Percentiles rank a stretch among this genome's conserved stretches.
Evolutionary conservation across 2,797 vertebrate genomes (phyloP).

Genomic region (Botia almorhae): DNA sequence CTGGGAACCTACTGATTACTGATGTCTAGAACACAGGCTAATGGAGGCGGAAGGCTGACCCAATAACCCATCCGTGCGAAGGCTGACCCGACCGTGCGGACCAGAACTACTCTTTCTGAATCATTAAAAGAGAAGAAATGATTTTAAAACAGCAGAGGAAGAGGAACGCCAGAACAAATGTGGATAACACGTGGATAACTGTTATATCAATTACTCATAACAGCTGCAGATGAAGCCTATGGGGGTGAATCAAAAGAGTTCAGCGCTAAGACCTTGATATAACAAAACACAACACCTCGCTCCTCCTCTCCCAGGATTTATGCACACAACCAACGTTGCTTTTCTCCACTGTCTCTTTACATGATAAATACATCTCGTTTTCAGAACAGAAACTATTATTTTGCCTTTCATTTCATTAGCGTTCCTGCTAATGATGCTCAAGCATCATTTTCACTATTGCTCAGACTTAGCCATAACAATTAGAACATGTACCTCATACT

Average conservation of each 20-base stretch:
- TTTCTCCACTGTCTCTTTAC: slow-evolving; percentile 4
- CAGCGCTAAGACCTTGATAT: not conserved
- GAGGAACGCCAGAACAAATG: not conserved
- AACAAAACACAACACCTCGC: not conserved
- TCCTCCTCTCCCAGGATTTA: not conserved
- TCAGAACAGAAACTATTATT: not conserved
- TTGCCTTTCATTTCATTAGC: not conserved
- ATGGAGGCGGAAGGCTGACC: not conserved
- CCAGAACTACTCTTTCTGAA: not conserved
- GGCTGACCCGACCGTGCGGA: not conserved
- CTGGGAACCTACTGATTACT: not conserved
- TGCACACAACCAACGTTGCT: not conserved
- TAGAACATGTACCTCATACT: too few species aligned
- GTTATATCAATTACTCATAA: slow-evolving; percentile 19
- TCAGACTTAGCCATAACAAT: not conserved
- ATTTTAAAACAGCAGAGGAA: not conserved
- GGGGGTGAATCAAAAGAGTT: not conserved
- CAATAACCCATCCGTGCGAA: not conserved
- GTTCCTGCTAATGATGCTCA: not conserved
- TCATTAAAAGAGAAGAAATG: not conserved
- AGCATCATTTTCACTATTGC: not conserved
- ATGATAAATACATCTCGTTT: not conserved
- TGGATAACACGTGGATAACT: not conserved
- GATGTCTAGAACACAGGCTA: not conserved
- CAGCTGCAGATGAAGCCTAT: slow-evolving; percentile 15